Conservation (phyloP, 2,888 invertebrate species). For the Aleiodes alternator region DNA sequence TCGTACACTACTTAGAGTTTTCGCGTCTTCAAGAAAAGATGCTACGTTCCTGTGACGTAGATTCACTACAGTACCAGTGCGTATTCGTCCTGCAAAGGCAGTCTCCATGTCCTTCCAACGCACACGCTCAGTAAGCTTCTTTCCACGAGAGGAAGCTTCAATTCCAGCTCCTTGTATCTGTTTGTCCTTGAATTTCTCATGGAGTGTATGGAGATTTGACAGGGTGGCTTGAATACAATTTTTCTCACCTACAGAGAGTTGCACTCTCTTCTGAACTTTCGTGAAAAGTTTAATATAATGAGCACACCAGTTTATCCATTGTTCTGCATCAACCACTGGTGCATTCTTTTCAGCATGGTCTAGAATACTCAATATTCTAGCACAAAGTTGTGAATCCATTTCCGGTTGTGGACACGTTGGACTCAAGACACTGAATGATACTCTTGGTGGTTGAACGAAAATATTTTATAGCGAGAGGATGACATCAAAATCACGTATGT, state of each 20-base stretch:
- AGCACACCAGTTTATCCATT: too few relatives aligned
- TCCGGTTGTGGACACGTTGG: too few relatives aligned
- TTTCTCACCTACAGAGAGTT: background rate
- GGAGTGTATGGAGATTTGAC: background rate
- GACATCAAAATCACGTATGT: too few relatives aligned
- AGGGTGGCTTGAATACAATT: background rate
- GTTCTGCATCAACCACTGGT: too few relatives aligned
- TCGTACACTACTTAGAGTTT: background rate
- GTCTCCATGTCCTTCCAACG: slow-evolving; percentile 14
- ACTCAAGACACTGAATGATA: too few relatives aligned
- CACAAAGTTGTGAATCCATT: background rate
- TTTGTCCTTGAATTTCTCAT: slow-evolving; percentile 19
- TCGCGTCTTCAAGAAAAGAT: slow-evolving; percentile 30
- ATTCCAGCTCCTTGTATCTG: background rate
- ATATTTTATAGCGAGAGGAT: too few relatives aligned
- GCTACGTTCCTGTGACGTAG: slow-evolving; percentile 22
- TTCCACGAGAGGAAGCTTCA: background rate
- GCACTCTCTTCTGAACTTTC: too few relatives aligned
- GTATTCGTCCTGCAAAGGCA: slow-evolving; percentile 20
- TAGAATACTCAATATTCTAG: too few relatives aligned
- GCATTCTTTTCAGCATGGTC: too few relatives aligned
- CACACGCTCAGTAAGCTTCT: background rate
- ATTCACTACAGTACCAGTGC: slow-evolving; percentile 27
- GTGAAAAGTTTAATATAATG: too few relatives aligned
- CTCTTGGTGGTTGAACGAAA: too few relatives aligned